These are phyloP conservation scores for Pteria penguin DNA, from an alignment of 2,888 invertebrate species.

Conservation along the genomic window DNA sequence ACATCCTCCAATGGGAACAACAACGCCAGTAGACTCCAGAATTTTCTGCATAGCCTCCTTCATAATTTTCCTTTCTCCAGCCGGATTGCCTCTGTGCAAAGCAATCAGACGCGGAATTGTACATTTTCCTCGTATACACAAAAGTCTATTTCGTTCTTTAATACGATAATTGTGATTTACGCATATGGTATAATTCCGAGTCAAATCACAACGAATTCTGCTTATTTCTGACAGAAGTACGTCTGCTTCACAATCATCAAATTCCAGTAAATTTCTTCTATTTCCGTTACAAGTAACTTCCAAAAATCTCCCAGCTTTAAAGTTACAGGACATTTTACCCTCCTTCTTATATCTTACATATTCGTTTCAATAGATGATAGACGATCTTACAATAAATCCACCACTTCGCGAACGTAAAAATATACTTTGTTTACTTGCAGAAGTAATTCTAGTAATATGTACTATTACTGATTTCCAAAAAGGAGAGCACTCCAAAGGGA, in stretches of 20 bases:
- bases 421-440: too few species aligned
- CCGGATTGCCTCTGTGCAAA: neutral
- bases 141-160: neutral
- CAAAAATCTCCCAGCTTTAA: neutral
- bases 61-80: slow-evolving; percentile 9
- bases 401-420: too few species aligned
- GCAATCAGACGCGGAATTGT: neutral
- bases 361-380: too few species aligned
- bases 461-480: too few species aligned
- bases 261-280: neutral
- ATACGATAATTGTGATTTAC: neutral
- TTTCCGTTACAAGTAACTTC: neutral
- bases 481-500: too few species aligned
- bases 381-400: too few species aligned
- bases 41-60: neutral
- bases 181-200: neutral
- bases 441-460: too few species aligned
- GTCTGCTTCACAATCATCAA: neutral
- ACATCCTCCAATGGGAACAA: neutral
- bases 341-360: too few species aligned
- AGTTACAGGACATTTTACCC: neutral
- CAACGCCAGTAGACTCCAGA: neutral
- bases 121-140: neutral
- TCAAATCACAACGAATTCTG: neutral
- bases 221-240: neutral